Evolutionary conservation across 2,797 vertebrate species (phyloP).

Genomic region (Enteromius paludinosus): DNA sequence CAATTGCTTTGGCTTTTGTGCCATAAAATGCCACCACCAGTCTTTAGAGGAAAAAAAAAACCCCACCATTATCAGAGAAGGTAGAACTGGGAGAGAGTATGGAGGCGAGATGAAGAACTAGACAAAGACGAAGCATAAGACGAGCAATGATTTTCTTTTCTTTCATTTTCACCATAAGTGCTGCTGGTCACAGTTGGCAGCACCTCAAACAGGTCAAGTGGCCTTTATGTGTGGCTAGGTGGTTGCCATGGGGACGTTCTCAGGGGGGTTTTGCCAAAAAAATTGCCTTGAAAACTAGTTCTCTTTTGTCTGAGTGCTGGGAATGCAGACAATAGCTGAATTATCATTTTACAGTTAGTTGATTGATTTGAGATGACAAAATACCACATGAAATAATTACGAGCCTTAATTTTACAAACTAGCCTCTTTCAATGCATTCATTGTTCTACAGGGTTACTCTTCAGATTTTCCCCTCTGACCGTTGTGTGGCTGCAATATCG

Average conservation of each 20-base stretch:
- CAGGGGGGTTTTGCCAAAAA: background rate
- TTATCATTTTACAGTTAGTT: background rate
- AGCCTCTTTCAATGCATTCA: slow-evolving; percentile 7
- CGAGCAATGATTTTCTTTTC: slow-evolving; percentile 25
- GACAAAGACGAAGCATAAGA: slow-evolving; percentile 35
- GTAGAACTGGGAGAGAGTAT: background rate
- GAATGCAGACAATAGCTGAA: slow-evolving; percentile 5
- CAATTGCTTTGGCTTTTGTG: slow-evolving; percentile 43
- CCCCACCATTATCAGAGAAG: slow-evolving; percentile 1
- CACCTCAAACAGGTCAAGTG: slow-evolving; percentile 49
- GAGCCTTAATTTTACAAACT: slow-evolving; percentile 4
- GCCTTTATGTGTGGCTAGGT: slow-evolving; percentile 7
- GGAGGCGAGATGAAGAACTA: background rate
- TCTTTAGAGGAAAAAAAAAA: slow-evolving; percentile 10
- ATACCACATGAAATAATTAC: slow-evolving; percentile 9
- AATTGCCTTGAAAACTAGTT: slow-evolving; percentile 29
- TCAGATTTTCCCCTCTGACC: slow-evolving; percentile 1
- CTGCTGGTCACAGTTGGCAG: slow-evolving; percentile 49
- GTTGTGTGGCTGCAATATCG: slow-evolving; percentile 31
- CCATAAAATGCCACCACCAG: slow-evolving; percentile 20
- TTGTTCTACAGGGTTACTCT: slow-evolving; percentile 6
- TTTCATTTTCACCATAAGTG: slow-evolving; percentile 41
- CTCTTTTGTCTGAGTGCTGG: background rate
- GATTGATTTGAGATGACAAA: slow-evolving; percentile 21
- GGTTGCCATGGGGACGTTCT: slow-evolving; percentile 43